Conservation (phyloP, 2,888 invertebrate genomes). For the Alsophila aescularia region DNA sequence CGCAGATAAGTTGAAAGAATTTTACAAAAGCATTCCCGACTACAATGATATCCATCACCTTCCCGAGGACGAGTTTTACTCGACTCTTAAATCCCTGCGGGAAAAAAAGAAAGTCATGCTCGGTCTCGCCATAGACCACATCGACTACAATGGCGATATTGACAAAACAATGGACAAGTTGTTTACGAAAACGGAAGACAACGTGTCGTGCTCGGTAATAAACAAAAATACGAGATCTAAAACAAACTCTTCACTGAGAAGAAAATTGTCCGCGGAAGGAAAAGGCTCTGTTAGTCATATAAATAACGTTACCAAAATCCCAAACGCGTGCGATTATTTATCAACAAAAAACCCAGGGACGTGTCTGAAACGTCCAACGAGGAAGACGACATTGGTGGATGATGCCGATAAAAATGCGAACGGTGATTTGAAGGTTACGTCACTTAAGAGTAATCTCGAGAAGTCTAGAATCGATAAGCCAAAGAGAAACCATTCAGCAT, state of each 20-base stretch:
- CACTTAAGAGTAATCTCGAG: conserved; percentile 53
- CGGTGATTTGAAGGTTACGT: conserved; percentile 49
- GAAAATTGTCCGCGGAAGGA: conserved; percentile 45
- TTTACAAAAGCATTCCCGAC: conserved; percentile 91
- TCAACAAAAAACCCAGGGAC: conserved; percentile 40
- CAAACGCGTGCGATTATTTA: conserved; percentile 30
- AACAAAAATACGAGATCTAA: conserved; percentile 37
- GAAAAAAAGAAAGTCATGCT: conserved; percentile 85
- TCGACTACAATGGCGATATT: conserved; percentile 50
- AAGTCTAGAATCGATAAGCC: conserved; percentile 58
- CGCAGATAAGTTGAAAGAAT: conserved; percentile 87
- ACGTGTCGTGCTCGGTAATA: conserved; percentile 26
- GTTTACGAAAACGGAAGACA: conserved; percentile 41
- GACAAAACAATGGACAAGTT: conserved; percentile 44
- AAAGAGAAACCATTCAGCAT: conserved; percentile 73
- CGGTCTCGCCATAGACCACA: conserved; percentile 63
- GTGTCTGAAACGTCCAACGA: conserved; percentile 48
- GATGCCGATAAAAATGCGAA: conserved; percentile 39
- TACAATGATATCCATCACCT: conserved; percentile 91
- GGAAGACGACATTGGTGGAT: conserved; percentile 40
- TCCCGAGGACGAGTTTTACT: conserved; percentile 90
- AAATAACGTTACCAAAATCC: conserved; percentile 34
- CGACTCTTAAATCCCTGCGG: conserved; percentile 87
- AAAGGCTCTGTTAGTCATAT: conserved; percentile 36
- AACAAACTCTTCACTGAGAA: conserved; percentile 35